Base-by-base conservation (phyloP, 2,888 invertebrate species). In the Hydropsyche betteni region DNA sequence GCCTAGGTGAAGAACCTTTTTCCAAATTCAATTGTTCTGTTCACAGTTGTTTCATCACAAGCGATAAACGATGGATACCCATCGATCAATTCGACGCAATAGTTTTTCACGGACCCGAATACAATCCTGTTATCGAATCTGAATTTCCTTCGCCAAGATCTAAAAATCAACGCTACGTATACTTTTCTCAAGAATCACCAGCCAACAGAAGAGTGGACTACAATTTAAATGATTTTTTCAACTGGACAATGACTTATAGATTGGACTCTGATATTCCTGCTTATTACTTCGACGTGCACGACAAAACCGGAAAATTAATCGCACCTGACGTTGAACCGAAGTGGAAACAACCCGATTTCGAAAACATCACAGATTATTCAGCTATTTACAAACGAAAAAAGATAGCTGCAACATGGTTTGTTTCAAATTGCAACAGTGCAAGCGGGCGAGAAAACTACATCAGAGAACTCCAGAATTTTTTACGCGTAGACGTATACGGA, bases 401-500 rank as follows among this genome's bases (percentile, higher is more conserved):
- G 0, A 89, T 83, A 84, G 87, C 84, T 84, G 90, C 83, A 74
- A 85, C 86, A 4, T 90, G 90, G 90, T 87, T 89, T 79, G 88
- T 88, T 5, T 89, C 89, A 36, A 87, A 89, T 79, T 90, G 90
- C 79, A 14, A 81, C 3, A 85, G 87, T 0, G 77, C 82, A 5
- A 88, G 88, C 75, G 80, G 82, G 14, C 83, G 90, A 14, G 85
- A 86, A 76, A 69, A 82, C 7, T 82, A 88, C 74, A 85, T 84
- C 6, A 75, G 82, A 73, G 88, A 87, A 77, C 82, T 94, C 61
- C 84, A 86, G 68, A 86, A 87, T 76, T 84, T 88, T 81, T 87
- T 93, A 14, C 80, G 84, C 1, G 87, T 92, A 12, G 91, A 91
- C 81, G 85, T 91, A 24, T 91, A 86, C 81, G 92, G 92, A n/a